Evolutionary conservation across 1,140 invertebrate species (phyloP).

Genomic region (Anagrus nilaparvatae): DNA sequence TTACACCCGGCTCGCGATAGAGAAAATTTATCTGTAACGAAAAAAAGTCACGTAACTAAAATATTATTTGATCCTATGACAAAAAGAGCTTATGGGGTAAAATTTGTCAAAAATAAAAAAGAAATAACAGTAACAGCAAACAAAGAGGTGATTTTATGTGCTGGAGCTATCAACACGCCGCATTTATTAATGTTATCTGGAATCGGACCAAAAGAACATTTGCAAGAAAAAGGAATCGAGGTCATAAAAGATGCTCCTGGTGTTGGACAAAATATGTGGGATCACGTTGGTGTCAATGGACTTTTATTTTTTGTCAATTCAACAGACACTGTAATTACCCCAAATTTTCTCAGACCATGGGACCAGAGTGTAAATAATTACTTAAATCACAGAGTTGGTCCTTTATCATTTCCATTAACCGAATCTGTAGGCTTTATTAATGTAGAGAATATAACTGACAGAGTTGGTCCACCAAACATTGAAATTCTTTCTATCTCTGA

Average conservation of each 20-base stretch:
- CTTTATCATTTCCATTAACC: conserved; percentile 74
- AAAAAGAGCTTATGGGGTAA: not conserved
- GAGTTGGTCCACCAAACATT: conserved; percentile 81
- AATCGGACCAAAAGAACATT: not conserved
- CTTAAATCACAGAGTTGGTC: conserved; percentile 65
- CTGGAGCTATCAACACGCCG: not conserved
- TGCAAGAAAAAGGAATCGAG: not conserved
- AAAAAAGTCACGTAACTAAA: too few species aligned
- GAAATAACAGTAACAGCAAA: not conserved
- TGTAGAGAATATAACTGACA: conserved; percentile 75
- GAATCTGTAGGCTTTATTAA: conserved; percentile 85
- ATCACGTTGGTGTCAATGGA: conserved; percentile 78
- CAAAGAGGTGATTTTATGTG: not conserved
- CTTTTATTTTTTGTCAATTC: conserved; percentile 71
- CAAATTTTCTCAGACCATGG: not conserved
- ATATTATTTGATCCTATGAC: not conserved
- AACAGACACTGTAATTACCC: conserved; percentile 47
- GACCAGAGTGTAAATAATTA: conserved; percentile 57
- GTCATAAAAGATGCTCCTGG: conserved; percentile 11
- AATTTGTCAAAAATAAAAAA: not conserved
- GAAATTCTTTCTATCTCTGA: conserved; percentile 89
- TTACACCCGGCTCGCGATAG: too few species aligned
- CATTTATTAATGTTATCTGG: not conserved
- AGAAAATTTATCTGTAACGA: too few species aligned
- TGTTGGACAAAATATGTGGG: conserved; percentile 80